These are phyloP conservation scores for Sarcophaga peregrina DNA, from an alignment of 1,140 invertebrate genomes.

Conservation along the genomic window DNA sequence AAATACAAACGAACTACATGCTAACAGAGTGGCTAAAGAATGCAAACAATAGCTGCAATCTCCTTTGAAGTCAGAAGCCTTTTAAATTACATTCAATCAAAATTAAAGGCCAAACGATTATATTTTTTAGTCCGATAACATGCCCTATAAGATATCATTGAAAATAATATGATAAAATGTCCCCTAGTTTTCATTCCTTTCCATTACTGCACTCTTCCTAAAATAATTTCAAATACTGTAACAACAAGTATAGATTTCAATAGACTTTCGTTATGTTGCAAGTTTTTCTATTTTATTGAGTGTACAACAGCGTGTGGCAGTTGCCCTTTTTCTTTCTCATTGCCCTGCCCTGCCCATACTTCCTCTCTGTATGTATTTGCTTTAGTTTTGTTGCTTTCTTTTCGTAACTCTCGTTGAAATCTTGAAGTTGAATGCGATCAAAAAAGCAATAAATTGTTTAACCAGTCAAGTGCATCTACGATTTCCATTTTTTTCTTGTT, in stretches of 20 bases:
- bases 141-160: too few relatives aligned
- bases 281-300: conserved; percentile 29
- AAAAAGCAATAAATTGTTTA: conserved; percentile 47
- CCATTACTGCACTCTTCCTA: not conserved
- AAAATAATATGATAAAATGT: too few relatives aligned
- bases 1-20: not conserved
- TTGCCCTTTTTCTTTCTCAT: not conserved
- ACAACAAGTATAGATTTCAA: conserved; percentile 9
- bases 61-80: too few relatives aligned
- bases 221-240: not conserved
- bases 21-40: not conserved
- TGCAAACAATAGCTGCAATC: not conserved
- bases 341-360: not conserved
- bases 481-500: not conserved
- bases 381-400: conserved; percentile 32
- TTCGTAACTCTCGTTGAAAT: not conserved
- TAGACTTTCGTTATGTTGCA: conserved; percentile 9
- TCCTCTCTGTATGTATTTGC: not conserved
- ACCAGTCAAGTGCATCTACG: conserved; percentile 46
- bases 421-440: conserved; percentile 46
- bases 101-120: too few relatives aligned
- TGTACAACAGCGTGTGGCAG: conserved; percentile 13
- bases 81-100: too few relatives aligned
- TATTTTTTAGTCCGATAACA: too few relatives aligned
- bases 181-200: not conserved